Base-by-base conservation (phyloP, 2,888 invertebrate species). In the Nipponacmea schrenckii region DNA sequence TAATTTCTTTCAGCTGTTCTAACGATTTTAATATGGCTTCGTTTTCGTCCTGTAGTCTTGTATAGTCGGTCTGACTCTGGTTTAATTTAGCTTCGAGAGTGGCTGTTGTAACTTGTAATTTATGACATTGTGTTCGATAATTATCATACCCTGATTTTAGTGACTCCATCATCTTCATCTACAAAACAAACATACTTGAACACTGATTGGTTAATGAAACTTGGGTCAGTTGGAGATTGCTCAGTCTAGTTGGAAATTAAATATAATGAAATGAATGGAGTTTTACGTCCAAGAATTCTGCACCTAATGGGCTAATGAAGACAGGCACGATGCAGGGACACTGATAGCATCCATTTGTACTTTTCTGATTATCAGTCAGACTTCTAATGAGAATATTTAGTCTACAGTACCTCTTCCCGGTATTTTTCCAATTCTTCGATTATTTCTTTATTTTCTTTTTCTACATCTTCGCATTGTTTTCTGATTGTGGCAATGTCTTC, bases 111-210 rank as follows among this genome's bases (percentile, higher is more conserved):
- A 80, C 64, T 62, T 75, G 72, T 56, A 78, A 76, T 27, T 76
- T 74, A 64, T 79, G 80, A 65, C 75, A 77, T 67, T 76, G 71
- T 3, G 68, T 72, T 12, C 78, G 73, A 48, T 78, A 79, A 46
- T 80, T 77, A 45, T 81, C 78, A 26, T 72, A 76, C 20, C 73
- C 77, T 44, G 77, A 70, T 69, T 79, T 75, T n/a, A 81, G 20
- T 0, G 72, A 69, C 15, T 79, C 77, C 68, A 80, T 31, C 17
- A 77, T 73, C 62, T 74, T 74, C 63, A 79, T 66, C 81, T 81
- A 68, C 7, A 74, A 62, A 44, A 39, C 39, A 66, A 20, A 48
- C n/a, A 44, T 4, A 46, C n/a, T n/a, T n/a, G n/a, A n/a, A n/a
- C n/a, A n/a, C n/a, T n/a, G n/a, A n/a, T n/a, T n/a, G n/a, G n/a